Base-by-base conservation (phyloP, 2,797 vertebrate species). In the Danio kyathit region DNA sequence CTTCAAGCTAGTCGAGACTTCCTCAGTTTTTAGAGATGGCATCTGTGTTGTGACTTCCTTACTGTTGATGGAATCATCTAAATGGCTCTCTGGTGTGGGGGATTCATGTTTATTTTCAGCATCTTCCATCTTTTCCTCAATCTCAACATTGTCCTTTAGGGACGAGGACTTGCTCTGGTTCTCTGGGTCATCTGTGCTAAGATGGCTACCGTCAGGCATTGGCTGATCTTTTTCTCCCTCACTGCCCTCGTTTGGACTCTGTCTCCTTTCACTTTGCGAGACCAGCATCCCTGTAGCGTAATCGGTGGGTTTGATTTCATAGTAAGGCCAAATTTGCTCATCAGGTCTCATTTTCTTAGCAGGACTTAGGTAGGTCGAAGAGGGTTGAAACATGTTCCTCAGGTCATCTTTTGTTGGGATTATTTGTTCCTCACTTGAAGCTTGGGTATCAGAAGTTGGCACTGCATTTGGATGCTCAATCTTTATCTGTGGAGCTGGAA, bases 301-400 rank as follows among this genome's bases (percentile, higher is more conserved):
- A 92, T 96, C 96, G 6, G 91, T 92, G 73, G 95, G 93, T 91
- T 96, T 95, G 86, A 95, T 95, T 86, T 95, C 95, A 44, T 95
- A 96, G 86, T 95, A 96, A 0, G 96, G 95, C 86, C 95, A 96
- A 79, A 96, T 94, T 91, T 95, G 95, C 79, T 96, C 95, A 7
- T 94, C 93, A 69, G 91, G 90, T 87, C 93, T 95, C 40, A 93
- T 91, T 92, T 96, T 96, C 90, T 95, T 96, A 89, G 95, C 94
- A 91, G 93, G 93, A 91, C 94, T 92, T n/a, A 94, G 94, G 88
- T 95, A 96, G 92, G 94, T 93, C 89, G 94, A 95, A 90, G 94
- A 91, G 52, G 93, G 92, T 84, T 94, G 93, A 88, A 94, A 94
- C 85, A 93, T 88, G 86, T 93, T 93, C 88, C 93, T 95, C 92